These are phyloP conservation scores for Nyctibius bracteatus DNA, from an alignment of 2,113 vertebrate genomes.

Conservation along the genomic window DNA sequence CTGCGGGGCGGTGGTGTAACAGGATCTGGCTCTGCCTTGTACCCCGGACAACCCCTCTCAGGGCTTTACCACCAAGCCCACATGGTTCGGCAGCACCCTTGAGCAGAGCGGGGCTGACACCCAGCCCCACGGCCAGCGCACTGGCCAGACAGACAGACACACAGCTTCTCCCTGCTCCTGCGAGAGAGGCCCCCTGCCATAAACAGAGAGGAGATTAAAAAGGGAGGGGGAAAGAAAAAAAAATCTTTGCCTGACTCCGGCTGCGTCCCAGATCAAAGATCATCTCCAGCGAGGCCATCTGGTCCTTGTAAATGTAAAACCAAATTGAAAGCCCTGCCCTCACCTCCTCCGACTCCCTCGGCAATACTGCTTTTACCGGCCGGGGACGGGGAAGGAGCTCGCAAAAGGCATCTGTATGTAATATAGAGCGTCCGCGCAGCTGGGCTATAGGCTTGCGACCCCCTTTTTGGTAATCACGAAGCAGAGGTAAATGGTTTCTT, in stretches of 20 bases:
- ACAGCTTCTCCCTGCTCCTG: neutral
- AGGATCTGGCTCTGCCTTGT: neutral
- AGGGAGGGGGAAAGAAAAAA: neutral
- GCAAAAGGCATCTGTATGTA: slow-evolving; percentile 53
- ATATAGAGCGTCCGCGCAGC: slow-evolving; percentile 17
- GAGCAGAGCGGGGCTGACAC: neutral
- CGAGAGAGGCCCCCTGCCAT: neutral
- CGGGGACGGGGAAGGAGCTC: neutral
- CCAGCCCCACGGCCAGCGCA: accelerated
- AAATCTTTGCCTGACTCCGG: slow-evolving; percentile 19
- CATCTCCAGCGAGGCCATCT: slow-evolving; percentile 61
- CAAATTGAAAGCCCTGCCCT: slow-evolving; percentile 61
- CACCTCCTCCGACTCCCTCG: slow-evolving; percentile 37
- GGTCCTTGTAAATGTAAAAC: slow-evolving; percentile 68
- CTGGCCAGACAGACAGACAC: neutral
- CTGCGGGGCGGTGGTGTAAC: neutral
- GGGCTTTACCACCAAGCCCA: neutral
- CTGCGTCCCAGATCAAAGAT: slow-evolving; percentile 63
- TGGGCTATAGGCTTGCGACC: slow-evolving; percentile 1
- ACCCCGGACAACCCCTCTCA: accelerated
- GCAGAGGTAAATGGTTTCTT: slow-evolving; percentile 49
- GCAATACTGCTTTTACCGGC: slow-evolving; percentile 33
- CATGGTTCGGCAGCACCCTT: neutral
- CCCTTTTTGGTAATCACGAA: neutral
- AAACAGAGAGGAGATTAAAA: neutral